Conservation (phyloP, 2,888 invertebrate species). For the Coremacera marginata region DNA sequence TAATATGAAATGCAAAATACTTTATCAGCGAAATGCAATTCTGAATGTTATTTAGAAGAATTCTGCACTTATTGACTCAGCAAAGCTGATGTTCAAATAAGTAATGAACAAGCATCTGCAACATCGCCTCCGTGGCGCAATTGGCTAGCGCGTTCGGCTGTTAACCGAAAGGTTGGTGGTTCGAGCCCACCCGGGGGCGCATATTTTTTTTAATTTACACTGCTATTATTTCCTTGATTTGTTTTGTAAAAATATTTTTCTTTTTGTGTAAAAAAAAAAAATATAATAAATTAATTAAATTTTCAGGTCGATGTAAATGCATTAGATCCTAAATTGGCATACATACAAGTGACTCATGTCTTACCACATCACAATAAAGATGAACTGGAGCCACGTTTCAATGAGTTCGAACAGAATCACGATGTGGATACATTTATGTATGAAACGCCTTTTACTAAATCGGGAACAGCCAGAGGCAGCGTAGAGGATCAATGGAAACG, state of each 20-base stretch:
- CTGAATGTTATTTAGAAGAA: neutral
- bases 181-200: constrained; percentile 96
- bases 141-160: constrained; percentile 98
- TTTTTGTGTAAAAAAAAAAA: no score
- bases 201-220: neutral
- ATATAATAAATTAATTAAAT: no score
- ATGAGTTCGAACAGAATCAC: constrained; percentile 91
- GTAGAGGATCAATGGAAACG: constrained; percentile 93
- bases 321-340: constrained; percentile 86
- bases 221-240: neutral
- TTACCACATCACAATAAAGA: constrained; percentile 85
- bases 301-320: constrained; percentile 78
- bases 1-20: no score
- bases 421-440: constrained; percentile 92
- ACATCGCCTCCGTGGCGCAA: constrained; percentile 84
- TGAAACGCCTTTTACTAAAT: constrained; percentile 93
- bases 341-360: constrained; percentile 97
- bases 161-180: constrained; percentile 99
- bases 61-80: neutral
- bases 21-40: no score
- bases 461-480: constrained; percentile 81
- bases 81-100: neutral
- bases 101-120: neutral
- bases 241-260: neutral
- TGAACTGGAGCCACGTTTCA: constrained; percentile 78